These are phyloP conservation scores for Chrysolina haemoptera DNA, from an alignment of 2,888 invertebrate genomes.

Conservation along the genomic window DNA sequence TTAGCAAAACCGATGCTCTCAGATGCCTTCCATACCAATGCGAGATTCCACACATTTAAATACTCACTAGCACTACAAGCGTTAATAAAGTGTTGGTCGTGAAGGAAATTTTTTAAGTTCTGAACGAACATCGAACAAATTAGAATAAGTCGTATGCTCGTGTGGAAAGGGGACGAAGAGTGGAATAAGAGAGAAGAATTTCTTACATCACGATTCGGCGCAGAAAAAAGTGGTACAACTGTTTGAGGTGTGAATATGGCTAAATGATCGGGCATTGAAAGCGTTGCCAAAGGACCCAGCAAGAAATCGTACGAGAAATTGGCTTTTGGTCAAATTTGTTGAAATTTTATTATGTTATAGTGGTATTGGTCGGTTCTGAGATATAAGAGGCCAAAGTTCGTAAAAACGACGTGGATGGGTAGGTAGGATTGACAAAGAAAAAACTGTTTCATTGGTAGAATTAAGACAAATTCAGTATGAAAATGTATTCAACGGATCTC, in stretches of 20 bases:
- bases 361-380: too few relatives aligned
- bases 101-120: constrained; percentile 38
- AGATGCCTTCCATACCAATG: constrained; percentile 26
- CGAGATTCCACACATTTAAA: constrained; percentile 34
- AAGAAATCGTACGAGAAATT: too few relatives aligned
- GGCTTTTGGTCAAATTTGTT: too few relatives aligned
- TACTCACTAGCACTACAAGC: constrained; percentile 41
- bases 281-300: constrained; percentile 34
- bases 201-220: constrained; percentile 41
- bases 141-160: constrained; percentile 49
- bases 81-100: constrained; percentile 46
- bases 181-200: constrained; percentile 34
- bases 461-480: too few relatives aligned
- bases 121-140: constrained; percentile 48
- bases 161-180: constrained; percentile 43
- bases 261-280: constrained; percentile 21
- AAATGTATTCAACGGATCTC: too few relatives aligned
- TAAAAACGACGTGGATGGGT: too few relatives aligned
- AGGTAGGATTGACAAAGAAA: too few relatives aligned
- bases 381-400: too few relatives aligned
- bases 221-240: constrained; percentile 40
- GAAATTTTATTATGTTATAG: neutral
- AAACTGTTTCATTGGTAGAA: too few relatives aligned
- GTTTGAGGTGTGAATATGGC: constrained; percentile 38
- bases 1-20: constrained; percentile 16